Conservation (phyloP, 1,140 invertebrate genomes). For the Drosophila subobscura region DNA sequence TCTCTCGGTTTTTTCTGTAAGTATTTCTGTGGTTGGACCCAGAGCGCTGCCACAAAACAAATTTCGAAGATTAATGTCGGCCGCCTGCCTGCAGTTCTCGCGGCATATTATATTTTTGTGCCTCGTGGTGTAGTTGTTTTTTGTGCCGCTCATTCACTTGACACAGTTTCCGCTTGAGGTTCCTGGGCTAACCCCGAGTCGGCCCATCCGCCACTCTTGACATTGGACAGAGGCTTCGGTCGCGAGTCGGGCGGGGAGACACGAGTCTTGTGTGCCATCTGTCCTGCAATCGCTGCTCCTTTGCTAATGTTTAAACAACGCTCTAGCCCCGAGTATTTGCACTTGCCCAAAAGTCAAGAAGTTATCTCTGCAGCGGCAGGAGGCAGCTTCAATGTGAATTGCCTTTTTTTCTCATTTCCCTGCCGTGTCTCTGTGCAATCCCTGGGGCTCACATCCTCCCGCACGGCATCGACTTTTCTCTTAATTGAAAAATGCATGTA, state of each 20-base stretch:
- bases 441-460: neutral
- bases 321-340: slow-evolving; percentile 26
- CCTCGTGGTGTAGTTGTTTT: slow-evolving; percentile 23
- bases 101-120: slow-evolving; percentile 9
- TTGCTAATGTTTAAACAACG: slow-evolving; percentile 43
- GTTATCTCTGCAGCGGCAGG: too few relatives aligned
- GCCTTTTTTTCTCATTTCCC: neutral
- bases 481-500: slow-evolving; percentile 68
- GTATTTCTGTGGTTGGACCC: slow-evolving; percentile 20
- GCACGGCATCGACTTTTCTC: slow-evolving; percentile 46
- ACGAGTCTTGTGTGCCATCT: slow-evolving; percentile 7
- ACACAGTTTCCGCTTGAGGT: slow-evolving; percentile 50
- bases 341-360: slow-evolving; percentile 30
- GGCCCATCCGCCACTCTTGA: slow-evolving; percentile 52
- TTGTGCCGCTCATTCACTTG: slow-evolving; percentile 47
- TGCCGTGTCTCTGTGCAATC: too few relatives aligned
- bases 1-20: neutral
- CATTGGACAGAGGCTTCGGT: slow-evolving; percentile 38
- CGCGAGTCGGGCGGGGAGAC: neutral
- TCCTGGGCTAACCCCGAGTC: neutral
- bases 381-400: too few relatives aligned
- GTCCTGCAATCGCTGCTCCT: neutral
- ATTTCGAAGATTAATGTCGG: slow-evolving; percentile 75
- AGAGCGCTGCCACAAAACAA: slow-evolving; percentile 61
- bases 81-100: slow-evolving; percentile 20